These are phyloP conservation scores for Zhengitettix transpicula DNA, from an alignment of 2,888 invertebrate genomes.

Conservation along the genomic window DNA sequence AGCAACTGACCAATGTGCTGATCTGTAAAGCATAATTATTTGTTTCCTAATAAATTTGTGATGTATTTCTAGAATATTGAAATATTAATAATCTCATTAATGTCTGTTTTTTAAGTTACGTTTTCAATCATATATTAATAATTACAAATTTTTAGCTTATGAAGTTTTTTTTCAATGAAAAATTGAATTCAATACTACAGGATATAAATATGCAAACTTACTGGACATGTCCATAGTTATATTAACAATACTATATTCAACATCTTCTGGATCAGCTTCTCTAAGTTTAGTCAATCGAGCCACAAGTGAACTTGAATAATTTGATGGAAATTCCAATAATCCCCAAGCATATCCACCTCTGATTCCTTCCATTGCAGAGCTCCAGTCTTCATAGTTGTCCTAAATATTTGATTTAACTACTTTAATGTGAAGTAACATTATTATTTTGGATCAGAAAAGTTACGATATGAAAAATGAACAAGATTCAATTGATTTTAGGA, in stretches of 20 bases:
- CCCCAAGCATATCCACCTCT: conserved; percentile 58
- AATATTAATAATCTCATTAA: too few species aligned
- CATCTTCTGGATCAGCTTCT: conserved; percentile 35
- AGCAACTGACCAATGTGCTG: conserved; percentile 76
- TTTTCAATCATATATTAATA: too few species aligned
- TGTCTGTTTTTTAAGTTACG: too few species aligned
- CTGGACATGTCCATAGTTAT: conserved; percentile 74
- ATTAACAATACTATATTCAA: conserved; percentile 46
- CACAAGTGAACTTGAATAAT: conserved; percentile 56
- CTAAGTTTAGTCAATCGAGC: conserved; percentile 41
- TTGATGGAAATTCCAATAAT: conserved; percentile 51
- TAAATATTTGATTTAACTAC: conserved; percentile 17
- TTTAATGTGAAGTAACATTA: not conserved
- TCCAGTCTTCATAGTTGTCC: conserved; percentile 37
- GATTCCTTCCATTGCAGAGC: conserved; percentile 48
- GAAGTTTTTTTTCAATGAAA: too few species aligned
- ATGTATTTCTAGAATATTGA: too few species aligned
- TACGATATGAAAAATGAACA: too few species aligned
- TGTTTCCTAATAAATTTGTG: too few species aligned
- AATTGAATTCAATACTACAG: too few species aligned
- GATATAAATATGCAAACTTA: conserved; percentile 26
- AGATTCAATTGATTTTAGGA: too few species aligned
- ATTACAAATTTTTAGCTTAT: too few species aligned
- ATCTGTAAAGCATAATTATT: conserved; percentile 36
- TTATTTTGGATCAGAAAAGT: not conserved